phyloP scores from a whole-genome alignment of 35 echinoderm and acorn worm species.

The Apostichopus japonicus region DNA sequence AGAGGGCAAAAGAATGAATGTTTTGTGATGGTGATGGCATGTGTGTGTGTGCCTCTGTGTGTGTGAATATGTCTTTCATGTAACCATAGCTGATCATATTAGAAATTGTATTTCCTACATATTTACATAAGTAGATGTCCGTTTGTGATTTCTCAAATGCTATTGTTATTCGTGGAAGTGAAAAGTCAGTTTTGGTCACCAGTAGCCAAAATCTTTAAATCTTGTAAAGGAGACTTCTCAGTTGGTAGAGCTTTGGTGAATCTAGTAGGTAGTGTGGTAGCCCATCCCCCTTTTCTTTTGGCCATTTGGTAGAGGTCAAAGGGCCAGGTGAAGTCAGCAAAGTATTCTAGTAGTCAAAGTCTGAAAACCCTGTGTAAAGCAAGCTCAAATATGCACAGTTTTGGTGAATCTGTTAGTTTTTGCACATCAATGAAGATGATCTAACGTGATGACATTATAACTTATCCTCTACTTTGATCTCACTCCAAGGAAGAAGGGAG shows the following conservation, averaged over 20 bases:
- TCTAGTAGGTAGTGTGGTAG: not conserved
- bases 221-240: not conserved
- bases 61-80: not conserved
- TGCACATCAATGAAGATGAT: too few species aligned
- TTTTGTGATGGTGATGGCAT: not conserved
- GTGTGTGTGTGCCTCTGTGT: not conserved
- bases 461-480: too few species aligned
- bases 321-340: not conserved
- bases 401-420: too few species aligned
- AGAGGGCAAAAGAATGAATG: not conserved
- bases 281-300: not conserved
- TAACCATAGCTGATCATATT: too few species aligned
- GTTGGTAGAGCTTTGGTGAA: not conserved
- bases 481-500: too few species aligned
- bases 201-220: not conserved
- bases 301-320: not conserved
- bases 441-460: too few species aligned
- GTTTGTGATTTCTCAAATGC: too few species aligned
- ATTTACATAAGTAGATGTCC: too few species aligned
- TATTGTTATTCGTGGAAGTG: too few species aligned
- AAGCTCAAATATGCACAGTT: too few species aligned
- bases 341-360: not conserved
- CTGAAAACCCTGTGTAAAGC: not conserved
- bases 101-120: too few species aligned
- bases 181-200: not conserved